Percentiles rank a stretch among this genome's conserved stretches.
These are phyloP conservation scores for Tenthredo distinguenda DNA, from an alignment of 2,888 invertebrate genomes.

Conservation along the genomic window DNA sequence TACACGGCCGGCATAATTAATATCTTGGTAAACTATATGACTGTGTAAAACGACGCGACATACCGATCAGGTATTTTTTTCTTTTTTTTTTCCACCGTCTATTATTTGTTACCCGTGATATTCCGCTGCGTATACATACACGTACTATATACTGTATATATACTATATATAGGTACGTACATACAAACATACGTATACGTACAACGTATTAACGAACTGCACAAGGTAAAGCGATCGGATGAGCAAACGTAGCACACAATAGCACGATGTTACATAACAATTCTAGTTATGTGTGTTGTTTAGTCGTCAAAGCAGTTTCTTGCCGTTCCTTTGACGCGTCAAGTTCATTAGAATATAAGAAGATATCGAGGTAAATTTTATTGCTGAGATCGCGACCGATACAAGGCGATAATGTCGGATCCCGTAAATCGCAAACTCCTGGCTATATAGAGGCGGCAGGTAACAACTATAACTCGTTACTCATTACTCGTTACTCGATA, in stretches of 20 bases:
- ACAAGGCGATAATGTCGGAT: background rate
- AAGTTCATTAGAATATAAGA: background rate
- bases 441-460: background rate
- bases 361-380: background rate
- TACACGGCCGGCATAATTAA: background rate
- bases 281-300: constrained; percentile 29
- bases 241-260: constrained; percentile 13
- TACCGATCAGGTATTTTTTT: background rate
- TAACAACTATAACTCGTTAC: background rate
- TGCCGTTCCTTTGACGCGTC: background rate
- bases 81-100: background rate
- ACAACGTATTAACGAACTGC: background rate
- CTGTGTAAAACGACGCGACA: background rate
- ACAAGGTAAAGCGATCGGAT: constrained; percentile 43
- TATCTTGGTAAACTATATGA: background rate
- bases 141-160: background rate
- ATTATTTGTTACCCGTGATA: constrained; percentile 3
- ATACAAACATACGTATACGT: background rate
- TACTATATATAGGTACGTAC: background rate
- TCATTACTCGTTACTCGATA: background rate
- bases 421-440: background rate
- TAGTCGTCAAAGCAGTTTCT: background rate
- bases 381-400: background rate
- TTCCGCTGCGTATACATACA: background rate
- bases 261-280: constrained; percentile 35